These are phyloP conservation scores for Sphaerodactylus townsendi DNA, from an alignment of 2,113 vertebrate species.

Conservation along the genomic window DNA sequence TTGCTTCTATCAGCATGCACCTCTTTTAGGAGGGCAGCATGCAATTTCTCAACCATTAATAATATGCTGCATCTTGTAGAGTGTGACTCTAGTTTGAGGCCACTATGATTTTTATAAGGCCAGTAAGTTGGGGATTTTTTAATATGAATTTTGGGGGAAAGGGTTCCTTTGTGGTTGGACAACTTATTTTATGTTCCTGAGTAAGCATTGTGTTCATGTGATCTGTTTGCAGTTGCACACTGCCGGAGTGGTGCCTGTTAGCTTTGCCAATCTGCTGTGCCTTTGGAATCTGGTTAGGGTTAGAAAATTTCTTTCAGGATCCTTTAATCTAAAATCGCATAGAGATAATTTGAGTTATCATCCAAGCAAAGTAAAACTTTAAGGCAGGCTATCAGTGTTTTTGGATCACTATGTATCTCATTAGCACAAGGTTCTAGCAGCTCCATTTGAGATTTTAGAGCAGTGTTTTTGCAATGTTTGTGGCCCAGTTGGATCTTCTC, in stretches of 20 bases:
- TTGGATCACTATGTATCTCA: background rate
- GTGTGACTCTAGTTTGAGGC: background rate
- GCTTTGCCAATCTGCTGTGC: background rate
- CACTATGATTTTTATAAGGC: background rate
- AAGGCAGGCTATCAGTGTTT: background rate
- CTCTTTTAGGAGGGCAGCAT: background rate
- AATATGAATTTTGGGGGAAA: no score
- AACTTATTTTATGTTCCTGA: background rate
- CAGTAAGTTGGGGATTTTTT: background rate
- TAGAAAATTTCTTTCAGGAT: background rate
- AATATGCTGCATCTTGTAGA: background rate
- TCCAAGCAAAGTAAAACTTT: background rate
- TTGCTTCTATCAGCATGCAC: background rate
- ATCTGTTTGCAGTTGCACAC: constrained; percentile 21
- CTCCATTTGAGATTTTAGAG: no score
- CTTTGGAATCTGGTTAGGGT: background rate
- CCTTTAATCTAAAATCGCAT: background rate
- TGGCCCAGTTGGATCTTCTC: background rate
- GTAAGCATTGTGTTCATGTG: constrained; percentile 8
- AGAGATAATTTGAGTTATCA: background rate
- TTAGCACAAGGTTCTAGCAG: background rate
- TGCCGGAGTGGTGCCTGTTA: background rate
- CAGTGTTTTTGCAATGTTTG: background rate
- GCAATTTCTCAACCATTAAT: background rate
- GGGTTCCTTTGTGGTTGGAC: no score